phyloP scores from a whole-genome alignment of 2,888 invertebrate genomes.

The Polia nebulosa region DNA sequence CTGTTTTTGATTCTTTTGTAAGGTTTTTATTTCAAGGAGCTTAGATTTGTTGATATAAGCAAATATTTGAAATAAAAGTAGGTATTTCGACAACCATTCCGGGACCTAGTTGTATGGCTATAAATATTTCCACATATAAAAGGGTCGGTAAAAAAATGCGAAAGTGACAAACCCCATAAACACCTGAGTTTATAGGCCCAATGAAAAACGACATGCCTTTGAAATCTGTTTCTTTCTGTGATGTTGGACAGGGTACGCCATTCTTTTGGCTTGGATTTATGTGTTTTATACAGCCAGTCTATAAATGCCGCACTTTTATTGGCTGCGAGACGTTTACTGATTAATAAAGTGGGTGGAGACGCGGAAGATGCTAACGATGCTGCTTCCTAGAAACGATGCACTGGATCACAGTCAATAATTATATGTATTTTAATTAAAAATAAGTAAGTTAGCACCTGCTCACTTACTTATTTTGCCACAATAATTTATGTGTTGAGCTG shows the following conservation, averaged over 20 bases:
- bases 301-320: slow-evolving; percentile 89
- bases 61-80: slow-evolving; percentile 25
- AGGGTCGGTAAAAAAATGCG: slow-evolving; percentile 72
- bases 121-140: slow-evolving; percentile 64
- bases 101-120: slow-evolving; percentile 52
- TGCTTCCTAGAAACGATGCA: slow-evolving; percentile 82
- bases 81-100: slow-evolving; percentile 26
- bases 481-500: slow-evolving; percentile 34
- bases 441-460: slow-evolving; percentile 31
- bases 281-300: slow-evolving; percentile 86
- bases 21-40: background rate
- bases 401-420: slow-evolving; percentile 63
- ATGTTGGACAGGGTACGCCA: slow-evolving; percentile 84
- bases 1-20: slow-evolving; percentile 30
- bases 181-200: slow-evolving; percentile 85
- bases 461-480: no score
- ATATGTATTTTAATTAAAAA: slow-evolving; percentile 55
- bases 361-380: slow-evolving; percentile 84
- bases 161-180: slow-evolving; percentile 84
- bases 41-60: background rate
- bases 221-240: slow-evolving; percentile 87
- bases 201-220: slow-evolving; percentile 87
- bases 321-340: slow-evolving; percentile 88
- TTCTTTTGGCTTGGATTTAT: slow-evolving; percentile 87
- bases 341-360: slow-evolving; percentile 88